Conservation (phyloP, 2,888 invertebrate genomes). For the Tigriopus californicus region DNA sequence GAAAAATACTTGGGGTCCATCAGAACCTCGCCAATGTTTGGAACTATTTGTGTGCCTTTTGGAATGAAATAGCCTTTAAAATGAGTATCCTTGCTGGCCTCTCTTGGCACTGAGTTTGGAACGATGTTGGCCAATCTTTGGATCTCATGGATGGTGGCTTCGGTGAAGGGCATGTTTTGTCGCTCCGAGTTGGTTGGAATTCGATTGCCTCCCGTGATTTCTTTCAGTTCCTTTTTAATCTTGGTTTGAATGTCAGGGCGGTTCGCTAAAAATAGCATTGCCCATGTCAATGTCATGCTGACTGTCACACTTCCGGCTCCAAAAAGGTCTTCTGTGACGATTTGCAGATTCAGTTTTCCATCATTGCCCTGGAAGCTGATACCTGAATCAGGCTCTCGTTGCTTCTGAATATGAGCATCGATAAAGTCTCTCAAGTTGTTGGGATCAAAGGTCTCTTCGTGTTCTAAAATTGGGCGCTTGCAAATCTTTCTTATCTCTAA, state of each 20-base stretch:
- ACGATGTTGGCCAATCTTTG: conserved; percentile 1
- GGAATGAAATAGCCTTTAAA: not conserved
- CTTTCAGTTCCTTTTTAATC: conserved; percentile 1
- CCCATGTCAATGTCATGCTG: not conserved
- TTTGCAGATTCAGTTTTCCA: conserved; percentile 4
- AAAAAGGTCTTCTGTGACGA: not conserved
- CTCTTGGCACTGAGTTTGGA: not conserved
- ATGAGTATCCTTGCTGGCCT: not conserved
- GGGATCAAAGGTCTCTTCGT: no score
- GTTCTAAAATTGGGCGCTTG: no score
- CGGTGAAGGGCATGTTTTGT: conserved; percentile 4
- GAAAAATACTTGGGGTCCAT: not conserved
- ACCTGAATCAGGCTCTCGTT: not conserved
- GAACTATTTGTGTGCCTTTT: not conserved
- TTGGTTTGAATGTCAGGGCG: conserved; percentile 7
- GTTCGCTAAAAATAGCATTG: conserved; percentile 3
- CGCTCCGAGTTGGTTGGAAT: not conserved
- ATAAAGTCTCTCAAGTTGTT: conserved; percentile 13
- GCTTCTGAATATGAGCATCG: not conserved
- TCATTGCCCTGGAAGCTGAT: not conserved
- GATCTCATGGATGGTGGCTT: conserved; percentile 11
- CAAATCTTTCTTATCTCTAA: no score
- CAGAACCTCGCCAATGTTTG: not conserved
- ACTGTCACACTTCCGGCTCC: conserved; percentile 11
- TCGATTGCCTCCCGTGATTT: not conserved